A percentile compares a stretch with the other conserved stretches of the same genome.
Evolutionary conservation across 2,888 invertebrate species (phyloP).

Genomic region (Ichneumoninae sp.): DNA sequence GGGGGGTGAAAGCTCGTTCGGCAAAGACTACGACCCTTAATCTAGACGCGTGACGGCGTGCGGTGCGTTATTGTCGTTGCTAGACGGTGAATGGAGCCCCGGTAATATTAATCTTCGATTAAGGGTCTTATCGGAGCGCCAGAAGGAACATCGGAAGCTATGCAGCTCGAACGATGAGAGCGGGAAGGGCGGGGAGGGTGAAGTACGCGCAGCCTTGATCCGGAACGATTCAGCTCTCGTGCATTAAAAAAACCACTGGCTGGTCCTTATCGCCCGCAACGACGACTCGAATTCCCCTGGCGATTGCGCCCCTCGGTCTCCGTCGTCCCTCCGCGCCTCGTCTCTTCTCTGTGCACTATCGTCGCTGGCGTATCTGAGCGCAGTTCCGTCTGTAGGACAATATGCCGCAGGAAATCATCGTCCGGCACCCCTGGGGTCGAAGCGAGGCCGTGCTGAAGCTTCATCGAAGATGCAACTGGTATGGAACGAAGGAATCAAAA

Average conservation of each 20-base stretch:
- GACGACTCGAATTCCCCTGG: constrained; percentile 48
- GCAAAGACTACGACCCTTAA: constrained; percentile 73
- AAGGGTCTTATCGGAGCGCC: constrained; percentile 75
- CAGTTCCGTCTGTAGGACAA: constrained; percentile 52
- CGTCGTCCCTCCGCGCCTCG: neutral
- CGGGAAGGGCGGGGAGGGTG: constrained; percentile 4
- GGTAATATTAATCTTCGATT: constrained; percentile 81
- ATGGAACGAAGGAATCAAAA: too few relatives aligned
- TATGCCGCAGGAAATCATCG: constrained; percentile 61
- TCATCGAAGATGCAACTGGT: neutral
- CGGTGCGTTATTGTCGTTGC: constrained; percentile 38
- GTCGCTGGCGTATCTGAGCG: constrained; percentile 33
- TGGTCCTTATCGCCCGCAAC: constrained; percentile 50
- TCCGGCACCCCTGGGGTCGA: constrained; percentile 11
- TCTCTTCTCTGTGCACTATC: constrained; percentile 19
- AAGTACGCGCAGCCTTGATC: constrained; percentile 38
- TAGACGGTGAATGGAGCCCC: constrained; percentile 67
- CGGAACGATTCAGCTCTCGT: constrained; percentile 5
- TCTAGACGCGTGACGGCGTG: constrained; percentile 75
- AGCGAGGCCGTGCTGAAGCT: neutral
- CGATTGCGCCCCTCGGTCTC: constrained; percentile 34
- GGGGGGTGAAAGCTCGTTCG: constrained; percentile 54
- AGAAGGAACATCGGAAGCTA: constrained; percentile 45
- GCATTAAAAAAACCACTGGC: constrained; percentile 27
- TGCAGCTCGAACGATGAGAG: constrained; percentile 1